Evolutionary conservation across 2,113 vertebrate species (phyloP), one percentile per base, ranked within the genome.

Genomic region (Anguilla rostrata): DNA sequence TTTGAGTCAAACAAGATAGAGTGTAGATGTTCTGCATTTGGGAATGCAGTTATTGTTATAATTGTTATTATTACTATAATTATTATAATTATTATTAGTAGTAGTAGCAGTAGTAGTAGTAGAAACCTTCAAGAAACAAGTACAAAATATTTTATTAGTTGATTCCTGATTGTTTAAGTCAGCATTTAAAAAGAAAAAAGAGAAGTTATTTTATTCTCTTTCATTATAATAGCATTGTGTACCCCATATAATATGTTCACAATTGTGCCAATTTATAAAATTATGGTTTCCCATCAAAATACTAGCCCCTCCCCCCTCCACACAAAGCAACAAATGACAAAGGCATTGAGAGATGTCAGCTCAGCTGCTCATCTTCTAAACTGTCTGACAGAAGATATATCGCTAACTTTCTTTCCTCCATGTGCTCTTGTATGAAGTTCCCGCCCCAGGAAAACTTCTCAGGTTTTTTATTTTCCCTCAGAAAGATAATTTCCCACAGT

Each of bases 301-400:
- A 41, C 56, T 40, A 83, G 22, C 39, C 39, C 56, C 63, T 15
- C 34, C 39, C 34, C 63, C n/a, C 18, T n/a, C 7, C 63, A n/a
- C 63, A 56, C 78, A 80, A 26, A 81, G 60, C 56, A 81, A 85
- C 83, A 81, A 49, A 79, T 75, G 78, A 83, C 22, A 81, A 22
- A 71, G 83, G 60, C 53, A 82, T 85, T 88, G 3, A 80, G 60
- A 84, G 29, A 39, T 71, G 53, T 88, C 87, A 89, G 84, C 86
- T 89, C 60, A 83, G 89, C 82, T 86, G 71, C 34, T 85, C 34
- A 84, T 86, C 83, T 85, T 53, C 56, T 84, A 81, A 86, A 53
- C 87, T 49, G 71, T 85, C 85, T 88, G 87, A 89, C 82, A 88
- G 84, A 83, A 86, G 79, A 85, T 87, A 81, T 88, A 82, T 88